phyloP scores from a whole-genome alignment of 2,797 vertebrate genomes.

The Spondyliosoma cantharus region DNA sequence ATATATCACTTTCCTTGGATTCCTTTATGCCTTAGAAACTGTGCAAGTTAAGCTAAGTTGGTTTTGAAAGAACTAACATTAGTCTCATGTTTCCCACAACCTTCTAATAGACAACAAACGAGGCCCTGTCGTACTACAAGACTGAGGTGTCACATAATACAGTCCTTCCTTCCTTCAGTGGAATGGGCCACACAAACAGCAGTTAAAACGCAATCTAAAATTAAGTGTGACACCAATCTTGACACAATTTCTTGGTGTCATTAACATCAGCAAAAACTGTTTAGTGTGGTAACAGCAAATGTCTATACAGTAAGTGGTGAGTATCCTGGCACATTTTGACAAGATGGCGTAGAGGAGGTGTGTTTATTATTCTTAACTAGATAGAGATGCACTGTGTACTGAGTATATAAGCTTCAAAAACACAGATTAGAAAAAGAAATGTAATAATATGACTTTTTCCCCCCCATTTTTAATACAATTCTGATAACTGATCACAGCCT shows the following conservation, averaged over 20 bases:
- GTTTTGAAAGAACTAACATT: constrained; percentile 4
- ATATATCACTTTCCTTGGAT: constrained; percentile 6
- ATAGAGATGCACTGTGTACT: no score
- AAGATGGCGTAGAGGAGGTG: no score
- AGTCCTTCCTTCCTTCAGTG: not conserved
- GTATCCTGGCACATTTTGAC: no score
- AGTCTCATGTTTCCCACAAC: constrained; percentile 42
- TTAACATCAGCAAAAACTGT: not conserved
- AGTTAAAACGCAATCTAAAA: constrained; percentile 11
- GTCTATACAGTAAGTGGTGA: no score
- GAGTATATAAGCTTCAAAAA: no score
- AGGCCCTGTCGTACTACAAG: constrained; percentile 27
- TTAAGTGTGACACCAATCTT: not conserved
- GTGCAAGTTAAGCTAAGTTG: constrained; percentile 12
- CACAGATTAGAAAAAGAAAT: no score
- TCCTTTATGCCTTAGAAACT: not conserved
- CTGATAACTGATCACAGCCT: not conserved
- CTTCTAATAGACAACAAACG: constrained; percentile 37
- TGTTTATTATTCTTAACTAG: no score
- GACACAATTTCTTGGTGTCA: not conserved
- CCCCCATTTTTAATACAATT: no score
- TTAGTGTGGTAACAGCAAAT: not conserved
- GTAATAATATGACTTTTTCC: not conserved
- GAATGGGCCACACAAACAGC: constrained; percentile 7
- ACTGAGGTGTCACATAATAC: not conserved